Evolutionary conservation across 2,113 vertebrate genomes (phyloP), one percentile per base, ranked within the genome.

Genomic region (Ursus arctos): DNA sequence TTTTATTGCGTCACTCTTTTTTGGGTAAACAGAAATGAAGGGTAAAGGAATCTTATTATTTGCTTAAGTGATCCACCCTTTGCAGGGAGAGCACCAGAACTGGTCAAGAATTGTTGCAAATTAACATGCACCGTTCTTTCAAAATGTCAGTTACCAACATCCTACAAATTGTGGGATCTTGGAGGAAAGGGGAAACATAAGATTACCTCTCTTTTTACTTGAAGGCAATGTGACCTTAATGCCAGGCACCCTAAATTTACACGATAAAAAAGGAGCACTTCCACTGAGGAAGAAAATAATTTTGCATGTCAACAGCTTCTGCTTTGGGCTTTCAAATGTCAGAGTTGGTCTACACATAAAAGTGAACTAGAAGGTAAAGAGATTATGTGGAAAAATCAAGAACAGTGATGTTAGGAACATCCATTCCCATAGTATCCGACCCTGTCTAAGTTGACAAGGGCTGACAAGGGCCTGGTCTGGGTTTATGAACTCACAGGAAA

Each of bases 51-150:
- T 16, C 67, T 86, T 91, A 59, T 51, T 95, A 61, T 83, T 97
- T 97, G 88, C 84, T 96, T 93, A 97, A 96, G 92, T 65, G 87
- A 97, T 61, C 89, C 55, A 86, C 72, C 74, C 86, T 88, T 93
- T 92, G 33, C 31, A 55, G 26, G 22, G 40, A 96, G 96, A 91
- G 81, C 40, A 49, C 19, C 11, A 57, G 51, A 92, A 77, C 40
- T 53, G 28, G 33, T 86, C 67, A 57, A 67, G 69, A 94, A 91
- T 72, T 83, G 47, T 72, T 88, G 79, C 49, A 98, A 84, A 96
- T 82, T 89, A 67, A 67, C 11, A 92, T 36, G 57, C 2, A 84
- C 12, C 86, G 51, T 76, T 91, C 81, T 94, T 87, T 87, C 65
- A 92, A 97, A 94, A 92, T 94, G 82, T 88, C 76, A 97, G 81